phyloP scores from a whole-genome alignment of 2,888 invertebrate species.

The Parelbella ahira region DNA sequence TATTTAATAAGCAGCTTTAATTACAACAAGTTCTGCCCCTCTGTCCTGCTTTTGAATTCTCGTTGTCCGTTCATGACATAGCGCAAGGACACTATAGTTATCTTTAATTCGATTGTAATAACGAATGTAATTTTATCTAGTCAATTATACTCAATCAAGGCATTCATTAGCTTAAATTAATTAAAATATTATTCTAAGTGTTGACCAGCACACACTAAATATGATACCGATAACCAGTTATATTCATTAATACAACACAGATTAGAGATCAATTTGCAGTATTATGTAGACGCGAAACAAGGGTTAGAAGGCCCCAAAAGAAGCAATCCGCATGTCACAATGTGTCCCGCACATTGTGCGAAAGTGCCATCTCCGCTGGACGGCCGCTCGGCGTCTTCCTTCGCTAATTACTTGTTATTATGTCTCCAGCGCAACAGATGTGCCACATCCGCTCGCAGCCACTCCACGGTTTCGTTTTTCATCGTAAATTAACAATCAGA shows the following conservation, averaged over 20 bases:
- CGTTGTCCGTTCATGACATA: constrained; percentile 28
- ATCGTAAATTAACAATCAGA: constrained; percentile 9
- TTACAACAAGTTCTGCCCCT: constrained; percentile 31
- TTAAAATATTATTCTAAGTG: too few relatives aligned
- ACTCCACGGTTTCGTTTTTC: constrained; percentile 31
- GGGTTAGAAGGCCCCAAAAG: constrained; percentile 47
- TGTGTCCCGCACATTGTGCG: constrained; percentile 76
- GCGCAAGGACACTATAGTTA: constrained; percentile 12
- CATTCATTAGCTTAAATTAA: too few relatives aligned
- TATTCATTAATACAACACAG: too few relatives aligned
- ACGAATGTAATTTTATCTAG: too few relatives aligned
- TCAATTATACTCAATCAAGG: too few relatives aligned
- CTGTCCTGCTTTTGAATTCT: constrained; percentile 19
- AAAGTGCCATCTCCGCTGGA: constrained; percentile 40
- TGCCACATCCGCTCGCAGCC: constrained; percentile 68
- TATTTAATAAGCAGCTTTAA: constrained; percentile 54
- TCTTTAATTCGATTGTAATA: too few relatives aligned
- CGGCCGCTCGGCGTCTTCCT: constrained; percentile 47
- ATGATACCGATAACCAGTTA: too few relatives aligned
- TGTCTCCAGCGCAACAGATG: constrained; percentile 73
- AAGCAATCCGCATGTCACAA: constrained; percentile 47
- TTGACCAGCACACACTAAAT: too few relatives aligned
- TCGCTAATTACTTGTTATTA: constrained; percentile 75
- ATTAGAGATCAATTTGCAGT: too few relatives aligned
- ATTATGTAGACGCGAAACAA: too few relatives aligned